Evolutionary conservation across 2,113 vertebrate genomes (phyloP).

Genomic region (Tamias sibiricus): DNA sequence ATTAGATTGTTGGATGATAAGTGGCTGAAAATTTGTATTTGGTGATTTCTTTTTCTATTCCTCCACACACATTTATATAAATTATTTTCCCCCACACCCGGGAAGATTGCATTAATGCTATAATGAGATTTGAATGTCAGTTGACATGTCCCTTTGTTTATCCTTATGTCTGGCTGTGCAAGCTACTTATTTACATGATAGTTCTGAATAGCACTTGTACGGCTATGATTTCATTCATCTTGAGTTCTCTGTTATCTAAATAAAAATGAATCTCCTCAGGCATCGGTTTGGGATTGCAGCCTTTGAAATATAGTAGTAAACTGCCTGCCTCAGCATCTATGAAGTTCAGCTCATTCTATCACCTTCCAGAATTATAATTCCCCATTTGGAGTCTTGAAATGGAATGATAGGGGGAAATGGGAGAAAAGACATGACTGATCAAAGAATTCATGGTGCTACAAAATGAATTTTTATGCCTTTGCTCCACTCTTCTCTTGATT

Average conservation of each 20-base stretch:
- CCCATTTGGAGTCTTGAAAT: slow-evolving; percentile 45
- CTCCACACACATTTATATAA: neutral
- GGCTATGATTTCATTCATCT: slow-evolving; percentile 72
- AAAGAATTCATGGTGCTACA: neutral
- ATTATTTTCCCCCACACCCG: neutral
- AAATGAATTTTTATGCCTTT: slow-evolving; percentile 47
- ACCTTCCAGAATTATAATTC: slow-evolving; percentile 63
- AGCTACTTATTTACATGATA: slow-evolving; percentile 77
- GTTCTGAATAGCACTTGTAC: slow-evolving; percentile 73
- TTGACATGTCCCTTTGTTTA: slow-evolving; percentile 65
- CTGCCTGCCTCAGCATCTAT: slow-evolving; percentile 59
- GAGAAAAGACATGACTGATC: neutral
- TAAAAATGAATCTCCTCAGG: slow-evolving; percentile 68
- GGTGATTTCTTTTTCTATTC: slow-evolving; percentile 40
- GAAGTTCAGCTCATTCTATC: slow-evolving; percentile 27
- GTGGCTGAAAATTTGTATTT: neutral
- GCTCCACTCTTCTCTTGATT: neutral
- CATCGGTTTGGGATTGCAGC: slow-evolving; percentile 39
- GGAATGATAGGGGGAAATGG: neutral
- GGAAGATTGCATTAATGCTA: slow-evolving; percentile 5
- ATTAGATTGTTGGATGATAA: neutral
- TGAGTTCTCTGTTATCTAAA: slow-evolving; percentile 73
- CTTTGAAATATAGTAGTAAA: slow-evolving; percentile 67
- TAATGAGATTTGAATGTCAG: slow-evolving; percentile 53
- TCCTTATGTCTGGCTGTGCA: slow-evolving; percentile 63